These are phyloP conservation scores for Cosmopolites sordidus DNA, from an alignment of 2,888 invertebrate genomes.

Conservation along the genomic window DNA sequence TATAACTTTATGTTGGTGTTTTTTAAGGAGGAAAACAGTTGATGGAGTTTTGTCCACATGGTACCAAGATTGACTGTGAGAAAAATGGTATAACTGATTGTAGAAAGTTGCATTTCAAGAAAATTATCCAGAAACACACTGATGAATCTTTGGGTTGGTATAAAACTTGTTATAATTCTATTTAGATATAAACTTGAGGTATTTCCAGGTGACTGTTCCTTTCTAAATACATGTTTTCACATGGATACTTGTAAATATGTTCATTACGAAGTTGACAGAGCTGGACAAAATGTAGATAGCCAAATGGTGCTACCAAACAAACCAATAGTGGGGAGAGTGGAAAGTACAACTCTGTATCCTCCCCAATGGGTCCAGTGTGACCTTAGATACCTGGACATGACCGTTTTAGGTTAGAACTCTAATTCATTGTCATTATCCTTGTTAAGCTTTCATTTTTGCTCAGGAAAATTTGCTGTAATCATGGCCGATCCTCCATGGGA, in stretches of 20 bases:
- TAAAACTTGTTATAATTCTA: not conserved
- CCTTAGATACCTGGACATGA: conserved; percentile 85
- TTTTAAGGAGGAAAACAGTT: conserved; percentile 70
- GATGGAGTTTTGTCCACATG: conserved; percentile 95
- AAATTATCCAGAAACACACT: conserved; percentile 93
- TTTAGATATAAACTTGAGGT: not conserved
- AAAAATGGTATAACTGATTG: conserved; percentile 60
- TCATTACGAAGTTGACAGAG: conserved; percentile 92
- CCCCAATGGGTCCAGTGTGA: conserved; percentile 98
- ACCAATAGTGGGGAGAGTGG: conserved; percentile 38
- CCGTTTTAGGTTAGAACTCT: conserved; percentile 63
- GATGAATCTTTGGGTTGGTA: conserved; percentile 51
- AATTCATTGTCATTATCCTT: not conserved
- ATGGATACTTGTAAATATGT: conserved; percentile 99
- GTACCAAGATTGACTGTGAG: conserved; percentile 85
- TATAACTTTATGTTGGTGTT: not conserved
- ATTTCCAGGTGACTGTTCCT: conserved; percentile 83
- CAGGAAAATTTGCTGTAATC: conserved; percentile 94
- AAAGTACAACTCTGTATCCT: conserved; percentile 69
- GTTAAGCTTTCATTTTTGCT: not conserved
- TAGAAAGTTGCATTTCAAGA: conserved; percentile 91
- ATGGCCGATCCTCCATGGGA: conserved; percentile 99
- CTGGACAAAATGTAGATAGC: conserved; percentile 52
- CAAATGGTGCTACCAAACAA: conserved; percentile 31
- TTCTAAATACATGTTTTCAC: conserved; percentile 97